Percentiles rank a stretch among this genome's conserved stretches.
phyloP scores from a whole-genome alignment of 2,113 vertebrate genomes.

The Terrapene triunguis region DNA sequence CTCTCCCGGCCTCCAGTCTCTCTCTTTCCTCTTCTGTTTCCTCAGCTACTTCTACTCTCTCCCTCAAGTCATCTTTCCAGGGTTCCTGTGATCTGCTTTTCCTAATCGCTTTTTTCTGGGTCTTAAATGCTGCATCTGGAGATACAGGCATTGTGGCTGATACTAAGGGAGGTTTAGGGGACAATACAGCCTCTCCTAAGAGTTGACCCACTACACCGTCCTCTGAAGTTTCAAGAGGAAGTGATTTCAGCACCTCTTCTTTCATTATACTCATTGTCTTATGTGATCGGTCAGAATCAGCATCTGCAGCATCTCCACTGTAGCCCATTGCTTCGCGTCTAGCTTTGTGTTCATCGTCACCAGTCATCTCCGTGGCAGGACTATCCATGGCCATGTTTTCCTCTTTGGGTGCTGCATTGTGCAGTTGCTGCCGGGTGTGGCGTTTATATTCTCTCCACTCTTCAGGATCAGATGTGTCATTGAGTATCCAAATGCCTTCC shows the following conservation, averaged over 20 bases:
- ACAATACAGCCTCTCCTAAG: neutral
- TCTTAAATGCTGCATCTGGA: neutral
- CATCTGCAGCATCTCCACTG: neutral
- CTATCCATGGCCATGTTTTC: neutral
- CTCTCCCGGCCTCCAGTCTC: neutral
- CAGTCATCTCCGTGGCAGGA: neutral
- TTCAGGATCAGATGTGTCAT: neutral
- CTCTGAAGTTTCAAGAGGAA: neutral
- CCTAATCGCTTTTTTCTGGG: neutral
- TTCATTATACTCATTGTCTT: rapidly evolving
- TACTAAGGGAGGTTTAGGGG: neutral
- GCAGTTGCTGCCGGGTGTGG: neutral
- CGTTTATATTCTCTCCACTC: neutral
- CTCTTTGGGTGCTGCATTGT: conserved; percentile 3
- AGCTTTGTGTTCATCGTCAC: conserved; percentile 2
- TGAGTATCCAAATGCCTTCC: neutral
- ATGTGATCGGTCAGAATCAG: neutral
- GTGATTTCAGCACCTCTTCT: neutral
- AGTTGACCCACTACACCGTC: rapidly evolving
- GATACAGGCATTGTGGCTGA: rapidly evolving
- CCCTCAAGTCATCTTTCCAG: rapidly evolving
- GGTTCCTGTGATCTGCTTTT: neutral
- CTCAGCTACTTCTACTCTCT: neutral
- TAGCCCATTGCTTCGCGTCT: rapidly evolving
- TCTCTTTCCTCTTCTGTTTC: neutral